Conservation (phyloP, 2,888 invertebrate species). For the Scaptodrosophila latifasciaeformis region DNA sequence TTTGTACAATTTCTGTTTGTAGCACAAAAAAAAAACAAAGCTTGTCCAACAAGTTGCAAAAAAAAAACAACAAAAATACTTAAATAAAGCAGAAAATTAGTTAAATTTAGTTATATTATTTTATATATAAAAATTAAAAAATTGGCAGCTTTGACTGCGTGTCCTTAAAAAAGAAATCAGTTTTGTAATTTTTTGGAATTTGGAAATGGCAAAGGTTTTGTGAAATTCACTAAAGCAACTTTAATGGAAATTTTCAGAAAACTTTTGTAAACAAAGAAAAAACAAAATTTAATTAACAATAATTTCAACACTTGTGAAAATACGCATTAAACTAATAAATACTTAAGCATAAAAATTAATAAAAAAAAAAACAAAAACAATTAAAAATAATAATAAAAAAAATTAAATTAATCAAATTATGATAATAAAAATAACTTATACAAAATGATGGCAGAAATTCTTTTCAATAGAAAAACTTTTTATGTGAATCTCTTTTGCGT, state of each 20-base stretch:
- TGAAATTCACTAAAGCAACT: no score
- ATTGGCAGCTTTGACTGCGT: conserved; percentile 29
- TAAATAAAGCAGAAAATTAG: conserved; percentile 38
- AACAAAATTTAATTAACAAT: not conserved
- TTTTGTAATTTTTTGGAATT: no score
- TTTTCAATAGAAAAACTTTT: no score
- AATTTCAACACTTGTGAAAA: conserved; percentile 63
- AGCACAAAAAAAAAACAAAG: conserved; percentile 42
- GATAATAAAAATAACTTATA: no score
- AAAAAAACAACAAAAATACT: conserved; percentile 23
- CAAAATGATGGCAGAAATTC: conserved; percentile 12
- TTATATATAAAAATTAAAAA: conserved; percentile 41
- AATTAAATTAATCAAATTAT: conserved; percentile 38
- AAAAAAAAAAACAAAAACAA: conserved; percentile 31
- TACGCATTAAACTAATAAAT: conserved; percentile 50
- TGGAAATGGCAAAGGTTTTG: no score
- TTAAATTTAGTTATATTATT: conserved; percentile 64
- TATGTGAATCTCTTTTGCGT: no score
- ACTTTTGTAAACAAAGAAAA: conserved; percentile 14
- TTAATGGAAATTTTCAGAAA: no score
- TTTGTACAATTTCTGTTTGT: conserved; percentile 42
- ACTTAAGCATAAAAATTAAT: conserved; percentile 28
- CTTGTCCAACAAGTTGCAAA: conserved; percentile 57
- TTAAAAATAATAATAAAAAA: conserved; percentile 40
- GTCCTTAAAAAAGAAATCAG: conserved; percentile 46